Conservation (phyloP, 2,113 vertebrate species). For the Stigmatopora nigra region DNA sequence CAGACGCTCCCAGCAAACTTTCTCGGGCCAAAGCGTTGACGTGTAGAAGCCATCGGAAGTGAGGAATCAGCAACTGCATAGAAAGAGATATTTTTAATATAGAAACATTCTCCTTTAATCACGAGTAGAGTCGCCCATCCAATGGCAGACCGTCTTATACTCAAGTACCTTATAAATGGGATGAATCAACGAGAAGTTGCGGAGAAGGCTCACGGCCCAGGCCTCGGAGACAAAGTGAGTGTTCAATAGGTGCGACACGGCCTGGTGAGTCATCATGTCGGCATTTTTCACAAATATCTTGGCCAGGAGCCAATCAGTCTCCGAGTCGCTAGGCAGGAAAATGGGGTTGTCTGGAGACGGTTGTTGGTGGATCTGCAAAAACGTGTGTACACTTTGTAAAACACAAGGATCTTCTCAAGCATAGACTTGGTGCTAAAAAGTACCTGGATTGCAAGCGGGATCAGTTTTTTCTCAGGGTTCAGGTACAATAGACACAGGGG, state of each 20-base stretch:
- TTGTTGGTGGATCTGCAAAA: constrained; percentile 41
- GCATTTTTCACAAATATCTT: constrained; percentile 68
- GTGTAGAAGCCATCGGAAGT: constrained; percentile 19
- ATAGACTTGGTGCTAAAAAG: background rate
- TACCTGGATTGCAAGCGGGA: constrained; percentile 74
- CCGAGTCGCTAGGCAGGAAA: constrained; percentile 67
- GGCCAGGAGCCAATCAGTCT: constrained; percentile 70
- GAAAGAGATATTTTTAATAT: background rate
- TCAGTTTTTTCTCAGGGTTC: constrained; percentile 58
- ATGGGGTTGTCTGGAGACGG: constrained; percentile 53
- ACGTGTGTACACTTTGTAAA: background rate
- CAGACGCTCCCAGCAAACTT: constrained; percentile 7
- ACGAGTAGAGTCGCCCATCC: too few relatives aligned
- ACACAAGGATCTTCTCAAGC: too few relatives aligned
- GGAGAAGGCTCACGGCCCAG: constrained; percentile 54
- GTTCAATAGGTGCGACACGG: constrained; percentile 58
- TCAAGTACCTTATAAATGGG: constrained; percentile 68
- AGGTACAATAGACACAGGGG: constrained; percentile 64
- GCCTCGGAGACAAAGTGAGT: constrained; percentile 67
- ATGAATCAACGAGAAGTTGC: constrained; percentile 65
- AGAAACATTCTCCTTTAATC: too few relatives aligned
- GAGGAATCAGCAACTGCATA: constrained; percentile 33
- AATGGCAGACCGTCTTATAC: too few relatives aligned
- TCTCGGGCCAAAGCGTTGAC: background rate
- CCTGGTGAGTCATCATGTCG: constrained; percentile 56